Conservation (phyloP, 2,797 vertebrate species). For the Squalus acanthias region DNA sequence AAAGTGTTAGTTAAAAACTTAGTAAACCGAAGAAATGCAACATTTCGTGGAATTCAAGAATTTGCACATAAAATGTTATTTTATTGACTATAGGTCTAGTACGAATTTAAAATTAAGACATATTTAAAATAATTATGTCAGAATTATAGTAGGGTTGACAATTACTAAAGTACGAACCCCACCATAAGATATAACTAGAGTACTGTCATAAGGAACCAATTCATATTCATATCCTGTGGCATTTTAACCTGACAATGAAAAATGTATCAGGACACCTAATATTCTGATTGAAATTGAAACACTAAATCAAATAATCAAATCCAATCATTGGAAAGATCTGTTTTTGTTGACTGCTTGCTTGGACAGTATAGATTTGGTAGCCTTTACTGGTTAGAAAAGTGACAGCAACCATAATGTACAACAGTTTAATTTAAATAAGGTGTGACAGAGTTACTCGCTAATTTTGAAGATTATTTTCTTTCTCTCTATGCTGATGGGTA, state of each 20-base stretch:
- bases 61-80: conserved; percentile 41
- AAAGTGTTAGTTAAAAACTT: conserved; percentile 57
- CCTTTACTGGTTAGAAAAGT: neutral
- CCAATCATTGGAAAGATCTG: neutral
- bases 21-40: conserved; percentile 54
- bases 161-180: neutral
- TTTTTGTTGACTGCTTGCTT: neutral
- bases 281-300: neutral
- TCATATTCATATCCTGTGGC: neutral
- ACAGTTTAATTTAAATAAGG: neutral
- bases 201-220: neutral
- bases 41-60: conserved; percentile 35
- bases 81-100: conserved; percentile 42
- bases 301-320: neutral
- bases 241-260: neutral
- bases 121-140: neutral
- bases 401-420: neutral
- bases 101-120: conserved; percentile 41
- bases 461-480: neutral
- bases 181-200: neutral
- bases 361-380: neutral
- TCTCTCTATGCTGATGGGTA: neutral
- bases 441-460: neutral
- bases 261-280: neutral
- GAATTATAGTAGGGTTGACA: neutral